A percentile compares a stretch with the other conserved stretches of the same genome.
Conservation (phyloP, 2,888 invertebrate genomes). For the Ophioninae sp. region DNA sequence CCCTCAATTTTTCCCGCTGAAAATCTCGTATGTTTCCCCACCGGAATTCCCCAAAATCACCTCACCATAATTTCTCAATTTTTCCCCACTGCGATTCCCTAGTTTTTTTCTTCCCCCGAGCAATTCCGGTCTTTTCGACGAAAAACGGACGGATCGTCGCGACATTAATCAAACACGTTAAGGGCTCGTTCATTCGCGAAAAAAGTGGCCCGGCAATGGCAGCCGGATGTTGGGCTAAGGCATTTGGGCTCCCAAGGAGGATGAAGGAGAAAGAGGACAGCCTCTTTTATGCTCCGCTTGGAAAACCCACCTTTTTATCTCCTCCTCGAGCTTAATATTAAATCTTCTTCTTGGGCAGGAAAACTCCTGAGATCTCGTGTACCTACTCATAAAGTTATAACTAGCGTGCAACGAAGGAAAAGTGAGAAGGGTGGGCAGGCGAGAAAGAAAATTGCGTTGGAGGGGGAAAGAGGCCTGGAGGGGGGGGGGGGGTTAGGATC, state of each 20-base stretch:
- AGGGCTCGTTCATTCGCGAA: constrained; percentile 7
- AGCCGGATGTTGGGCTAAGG: constrained; percentile 8
- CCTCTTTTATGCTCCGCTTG: constrained; percentile 8
- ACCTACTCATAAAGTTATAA: constrained; percentile 58
- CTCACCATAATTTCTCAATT: too few relatives aligned
- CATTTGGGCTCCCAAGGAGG: background rate
- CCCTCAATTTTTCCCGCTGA: too few relatives aligned
- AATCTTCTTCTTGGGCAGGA: constrained; percentile 43
- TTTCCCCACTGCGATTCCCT: too few relatives aligned
- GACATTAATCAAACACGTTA: background rate
- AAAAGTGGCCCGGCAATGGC: constrained; percentile 2
- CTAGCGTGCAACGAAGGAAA: constrained; percentile 34
- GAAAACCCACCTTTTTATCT: constrained; percentile 28
- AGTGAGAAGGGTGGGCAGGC: constrained; percentile 26
- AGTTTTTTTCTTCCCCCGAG: too few relatives aligned
- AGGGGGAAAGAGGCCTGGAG: constrained; percentile 1
- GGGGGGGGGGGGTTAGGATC: constrained; percentile 26
- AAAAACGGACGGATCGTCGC: background rate
- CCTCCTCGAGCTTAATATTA: constrained; percentile 42
- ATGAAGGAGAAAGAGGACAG: background rate
- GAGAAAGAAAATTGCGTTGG: too few relatives aligned
- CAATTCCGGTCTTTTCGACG: background rate
- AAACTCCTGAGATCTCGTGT: constrained; percentile 33
- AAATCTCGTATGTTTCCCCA: too few relatives aligned
- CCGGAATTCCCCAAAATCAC: too few relatives aligned